These are phyloP conservation scores for Charadrius vociferus DNA, from an alignment of 2,113 vertebrate species.

Conservation along the genomic window DNA sequence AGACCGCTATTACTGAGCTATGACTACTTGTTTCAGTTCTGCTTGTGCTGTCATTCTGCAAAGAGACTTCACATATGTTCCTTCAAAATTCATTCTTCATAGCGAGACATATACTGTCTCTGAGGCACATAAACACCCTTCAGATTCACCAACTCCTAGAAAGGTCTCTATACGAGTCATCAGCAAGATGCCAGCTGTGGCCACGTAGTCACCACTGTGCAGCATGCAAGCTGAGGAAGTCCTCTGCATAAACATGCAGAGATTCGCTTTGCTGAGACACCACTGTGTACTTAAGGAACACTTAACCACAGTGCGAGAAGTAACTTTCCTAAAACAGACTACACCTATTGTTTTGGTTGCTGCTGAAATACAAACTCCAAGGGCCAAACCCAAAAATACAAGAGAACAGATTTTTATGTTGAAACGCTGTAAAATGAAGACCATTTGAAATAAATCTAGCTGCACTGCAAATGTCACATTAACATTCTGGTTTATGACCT, in stretches of 20 bases:
- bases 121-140: slow-evolving; percentile 31
- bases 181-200: not conserved
- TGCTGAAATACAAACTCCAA: not conserved
- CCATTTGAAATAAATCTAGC: not conserved
- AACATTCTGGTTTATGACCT: slow-evolving; percentile 40
- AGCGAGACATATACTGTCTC: not conserved
- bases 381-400: not conserved
- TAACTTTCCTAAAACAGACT: not conserved
- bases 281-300: not conserved
- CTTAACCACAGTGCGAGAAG: not conserved
- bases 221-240: not conserved
- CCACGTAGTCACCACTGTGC: not conserved
- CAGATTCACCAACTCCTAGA: not conserved
- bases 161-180: not conserved
- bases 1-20: slow-evolving; percentile 5
- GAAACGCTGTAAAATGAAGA: slow-evolving; percentile 22
- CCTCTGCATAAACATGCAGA: not conserved
- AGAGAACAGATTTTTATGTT: not conserved
- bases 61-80: slow-evolving; percentile 33
- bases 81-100: slow-evolving; percentile 36
- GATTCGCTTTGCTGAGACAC: not conserved
- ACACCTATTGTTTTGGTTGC: not conserved
- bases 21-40: slow-evolving; percentile 4
- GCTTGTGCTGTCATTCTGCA: slow-evolving; percentile 24
- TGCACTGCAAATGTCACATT: slow-evolving; percentile 20